Evolutionary conservation across 2,797 vertebrate genomes (phyloP).

Genomic region (Acanthurus leucopareius): DNA sequence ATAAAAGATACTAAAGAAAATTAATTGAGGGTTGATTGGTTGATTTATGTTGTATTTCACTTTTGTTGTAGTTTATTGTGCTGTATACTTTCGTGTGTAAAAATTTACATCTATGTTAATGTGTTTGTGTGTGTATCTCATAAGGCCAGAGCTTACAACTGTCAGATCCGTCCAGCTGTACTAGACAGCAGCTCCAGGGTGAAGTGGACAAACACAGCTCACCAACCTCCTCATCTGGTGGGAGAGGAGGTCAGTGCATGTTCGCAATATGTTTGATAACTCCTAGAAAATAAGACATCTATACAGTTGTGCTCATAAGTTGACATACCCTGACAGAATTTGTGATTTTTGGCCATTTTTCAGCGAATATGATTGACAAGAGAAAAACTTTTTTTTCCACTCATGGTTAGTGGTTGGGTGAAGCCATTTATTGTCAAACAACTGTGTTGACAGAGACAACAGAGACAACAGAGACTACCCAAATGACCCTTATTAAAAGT

Average conservation of each 20-base stretch:
- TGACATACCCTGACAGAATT: no score
- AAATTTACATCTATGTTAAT: not conserved
- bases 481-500: no score
- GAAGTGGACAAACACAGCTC: slow-evolving; percentile 94
- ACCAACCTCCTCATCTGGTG: slow-evolving; percentile 93
- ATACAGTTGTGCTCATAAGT: no score
- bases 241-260: slow-evolving; percentile 92
- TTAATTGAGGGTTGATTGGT: not conserved
- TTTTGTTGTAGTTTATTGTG: not conserved
- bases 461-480: no score
- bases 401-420: no score
- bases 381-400: no score
- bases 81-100: not conserved
- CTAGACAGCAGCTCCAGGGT: slow-evolving; percentile 93
- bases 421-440: no score
- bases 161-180: slow-evolving; percentile 93
- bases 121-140: slow-evolving; percentile 18
- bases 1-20: not conserved
- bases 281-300: not conserved
- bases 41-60: not conserved
- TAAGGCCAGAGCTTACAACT: slow-evolving; percentile 95
- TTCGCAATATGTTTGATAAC: not conserved
- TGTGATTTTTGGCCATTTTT: no score
- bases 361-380: no score
- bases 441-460: no score